These are phyloP conservation scores for Agriopis leucophaearia DNA, from an alignment of 2,888 invertebrate species.

Conservation along the genomic window DNA sequence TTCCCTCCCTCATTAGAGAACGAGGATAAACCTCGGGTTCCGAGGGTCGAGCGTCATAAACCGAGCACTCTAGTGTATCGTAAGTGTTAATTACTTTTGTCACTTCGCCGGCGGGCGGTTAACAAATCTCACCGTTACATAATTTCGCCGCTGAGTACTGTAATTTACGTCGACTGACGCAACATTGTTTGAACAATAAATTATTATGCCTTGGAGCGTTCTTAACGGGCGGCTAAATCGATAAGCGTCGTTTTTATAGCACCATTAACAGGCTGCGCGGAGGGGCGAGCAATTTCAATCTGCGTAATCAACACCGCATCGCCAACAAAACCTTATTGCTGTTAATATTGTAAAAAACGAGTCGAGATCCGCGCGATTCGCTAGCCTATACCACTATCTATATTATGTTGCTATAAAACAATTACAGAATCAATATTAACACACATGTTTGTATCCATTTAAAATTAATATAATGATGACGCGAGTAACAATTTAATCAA, in stretches of 20 bases:
- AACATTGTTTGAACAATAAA: slow-evolving; percentile 82
- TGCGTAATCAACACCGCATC: slow-evolving; percentile 78
- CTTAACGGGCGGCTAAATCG: slow-evolving; percentile 81
- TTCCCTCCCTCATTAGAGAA: slow-evolving; percentile 69
- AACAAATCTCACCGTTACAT: slow-evolving; percentile 79
- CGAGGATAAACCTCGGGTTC: slow-evolving; percentile 58
- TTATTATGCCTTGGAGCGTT: slow-evolving; percentile 78
- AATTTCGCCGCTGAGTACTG: slow-evolving; percentile 72
- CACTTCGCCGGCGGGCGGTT: slow-evolving; percentile 76
- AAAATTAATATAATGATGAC: slow-evolving; percentile 16
- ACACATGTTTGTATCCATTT: slow-evolving; percentile 17
- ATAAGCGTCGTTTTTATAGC: slow-evolving; percentile 84
- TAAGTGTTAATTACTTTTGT: slow-evolving; percentile 85
- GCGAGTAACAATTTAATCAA: slow-evolving; percentile 1
- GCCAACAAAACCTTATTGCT: slow-evolving; percentile 66
- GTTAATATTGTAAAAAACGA: slow-evolving; percentile 58
- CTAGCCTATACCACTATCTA: slow-evolving; percentile 17
- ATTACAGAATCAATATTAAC: slow-evolving; percentile 22
- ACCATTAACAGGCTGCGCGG: slow-evolving; percentile 80
- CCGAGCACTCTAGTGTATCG: slow-evolving; percentile 76
- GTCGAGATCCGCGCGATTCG: slow-evolving; percentile 28
- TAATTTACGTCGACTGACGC: slow-evolving; percentile 77
- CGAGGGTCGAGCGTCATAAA: slow-evolving; percentile 75
- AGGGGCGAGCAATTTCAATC: slow-evolving; percentile 81
- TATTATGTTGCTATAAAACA: slow-evolving; percentile 18